phyloP scores from a whole-genome alignment of 2,888 invertebrate genomes.

The Heterodera filipjevi region DNA sequence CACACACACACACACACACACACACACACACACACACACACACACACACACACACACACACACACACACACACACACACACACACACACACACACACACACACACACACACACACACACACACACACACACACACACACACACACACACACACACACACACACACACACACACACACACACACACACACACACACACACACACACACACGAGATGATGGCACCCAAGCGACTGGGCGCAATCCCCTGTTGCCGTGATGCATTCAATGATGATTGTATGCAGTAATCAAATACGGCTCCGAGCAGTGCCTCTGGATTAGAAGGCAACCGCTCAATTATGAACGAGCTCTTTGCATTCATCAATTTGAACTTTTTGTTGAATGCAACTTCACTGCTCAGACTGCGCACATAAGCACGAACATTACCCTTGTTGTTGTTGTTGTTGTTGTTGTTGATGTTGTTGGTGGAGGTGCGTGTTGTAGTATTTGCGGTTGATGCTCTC shows the following conservation, averaged over 20 bases:
- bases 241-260: neutral
- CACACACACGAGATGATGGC: neutral
- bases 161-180: too few species aligned
- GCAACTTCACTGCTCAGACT: neutral
- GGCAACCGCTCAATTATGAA: neutral
- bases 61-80: too few species aligned
- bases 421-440: neutral
- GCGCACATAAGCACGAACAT: neutral
- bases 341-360: neutral
- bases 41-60: too few species aligned
- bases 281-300: neutral
- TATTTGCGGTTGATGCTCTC: too few species aligned
- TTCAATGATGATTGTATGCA: neutral
- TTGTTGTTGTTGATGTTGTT: neutral
- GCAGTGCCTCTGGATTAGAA: neutral
- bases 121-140: too few species aligned
- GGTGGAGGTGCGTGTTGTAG: too few species aligned
- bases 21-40: too few species aligned
- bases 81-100: too few species aligned
- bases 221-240: neutral
- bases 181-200: too few species aligned
- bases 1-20: too few species aligned
- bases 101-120: too few species aligned
- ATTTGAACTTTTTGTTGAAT: slow-evolving; percentile 3
- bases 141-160: too few species aligned